Evolutionary conservation across 2,797 vertebrate genomes (phyloP).

Genomic region (Coccyzus lansbergi): DNA sequence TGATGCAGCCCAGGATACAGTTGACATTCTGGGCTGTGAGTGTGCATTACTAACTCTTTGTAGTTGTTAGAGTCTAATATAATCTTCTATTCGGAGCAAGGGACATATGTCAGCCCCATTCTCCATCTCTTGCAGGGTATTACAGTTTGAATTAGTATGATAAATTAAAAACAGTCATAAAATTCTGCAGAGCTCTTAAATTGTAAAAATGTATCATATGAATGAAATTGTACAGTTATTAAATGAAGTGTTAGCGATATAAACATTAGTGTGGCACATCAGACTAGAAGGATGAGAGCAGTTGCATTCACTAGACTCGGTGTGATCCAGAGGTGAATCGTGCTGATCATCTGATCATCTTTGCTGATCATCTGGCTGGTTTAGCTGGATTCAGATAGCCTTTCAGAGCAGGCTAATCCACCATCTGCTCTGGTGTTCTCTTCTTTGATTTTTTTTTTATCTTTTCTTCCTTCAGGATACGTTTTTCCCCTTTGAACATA

Average conservation of each 20-base stretch:
- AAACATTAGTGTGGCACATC: not conserved
- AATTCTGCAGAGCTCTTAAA: conserved; percentile 54
- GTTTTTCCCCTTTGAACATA: not conserved
- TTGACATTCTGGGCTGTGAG: too few relatives aligned
- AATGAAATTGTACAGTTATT: conserved; percentile 5
- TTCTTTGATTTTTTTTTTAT: not conserved
- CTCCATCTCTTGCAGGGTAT: conserved; percentile 60
- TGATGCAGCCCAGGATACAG: too few relatives aligned
- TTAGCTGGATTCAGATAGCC: not conserved
- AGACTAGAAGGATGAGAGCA: conserved; percentile 1
- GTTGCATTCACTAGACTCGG: not conserved
- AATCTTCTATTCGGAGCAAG: conserved; percentile 52
- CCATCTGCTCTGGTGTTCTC: not conserved
- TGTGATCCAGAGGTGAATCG: not conserved
- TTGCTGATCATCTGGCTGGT: not conserved
- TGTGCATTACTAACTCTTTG: not conserved
- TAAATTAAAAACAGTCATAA: conserved; percentile 70
- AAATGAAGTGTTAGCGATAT: not conserved
- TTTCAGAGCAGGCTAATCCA: not conserved
- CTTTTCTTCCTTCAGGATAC: not conserved
- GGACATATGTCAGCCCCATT: conserved; percentile 59
- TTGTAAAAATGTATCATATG: conserved; percentile 30
- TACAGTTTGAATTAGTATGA: conserved; percentile 71
- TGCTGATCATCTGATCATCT: not conserved
- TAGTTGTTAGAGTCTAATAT: not conserved